Conservation (phyloP, 2,888 invertebrate species). For the Temnothorax ravouxi region DNA sequence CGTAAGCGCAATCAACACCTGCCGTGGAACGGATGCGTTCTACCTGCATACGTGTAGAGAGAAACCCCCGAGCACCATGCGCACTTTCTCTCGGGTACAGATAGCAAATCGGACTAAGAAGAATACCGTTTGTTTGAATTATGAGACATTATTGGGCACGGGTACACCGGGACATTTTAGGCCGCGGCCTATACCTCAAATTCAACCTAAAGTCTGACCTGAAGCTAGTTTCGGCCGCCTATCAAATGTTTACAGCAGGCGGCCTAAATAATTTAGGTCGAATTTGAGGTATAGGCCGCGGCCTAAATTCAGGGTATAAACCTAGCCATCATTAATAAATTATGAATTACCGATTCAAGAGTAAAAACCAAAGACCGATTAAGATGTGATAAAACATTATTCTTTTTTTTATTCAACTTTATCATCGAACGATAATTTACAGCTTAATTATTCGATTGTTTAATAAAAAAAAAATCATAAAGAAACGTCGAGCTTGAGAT, state of each 20-base stretch:
- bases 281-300: too few species aligned
- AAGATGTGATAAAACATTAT: not conserved
- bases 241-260: too few species aligned
- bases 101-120: not conserved
- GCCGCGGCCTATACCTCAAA: too few species aligned
- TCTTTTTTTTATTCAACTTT: not conserved
- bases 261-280: too few species aligned
- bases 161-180: too few species aligned
- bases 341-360: not conserved
- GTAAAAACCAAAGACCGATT: not conserved
- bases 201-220: too few species aligned
- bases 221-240: too few species aligned
- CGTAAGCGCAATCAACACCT: slow-evolving; percentile 76
- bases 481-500: not conserved
- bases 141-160: too few species aligned
- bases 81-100: slow-evolving; percentile 32
- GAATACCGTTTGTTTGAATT: slow-evolving; percentile 12
- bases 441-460: not conserved
- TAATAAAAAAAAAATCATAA: not conserved
- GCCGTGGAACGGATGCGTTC: slow-evolving; percentile 55
- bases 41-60: slow-evolving; percentile 26
- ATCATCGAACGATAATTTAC: not conserved
- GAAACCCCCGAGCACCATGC: not conserved
- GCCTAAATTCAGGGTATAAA: too few species aligned
- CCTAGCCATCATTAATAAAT: too few species aligned